A percentile compares a stretch with the other conserved stretches of the same genome.
These are phyloP conservation scores for Stichodactyla helianthus DNA, from an alignment of 64 coral and sea anemone species.

Conservation along the genomic window DNA sequence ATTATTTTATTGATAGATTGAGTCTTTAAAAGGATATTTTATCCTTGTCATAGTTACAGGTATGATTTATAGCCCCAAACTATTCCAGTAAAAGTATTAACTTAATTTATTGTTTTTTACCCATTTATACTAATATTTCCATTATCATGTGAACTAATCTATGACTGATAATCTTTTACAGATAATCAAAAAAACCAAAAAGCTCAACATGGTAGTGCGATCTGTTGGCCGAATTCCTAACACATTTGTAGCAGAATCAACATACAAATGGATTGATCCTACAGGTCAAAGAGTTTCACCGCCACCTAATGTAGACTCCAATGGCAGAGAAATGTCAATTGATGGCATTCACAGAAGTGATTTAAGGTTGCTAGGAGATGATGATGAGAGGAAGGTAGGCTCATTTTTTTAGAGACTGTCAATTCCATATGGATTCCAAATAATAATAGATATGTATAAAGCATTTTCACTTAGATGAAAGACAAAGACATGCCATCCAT, in stretches of 20 bases:
- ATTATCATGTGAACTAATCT: background rate
- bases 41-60: background rate
- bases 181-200: conserved; percentile 70
- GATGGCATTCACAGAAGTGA: conserved; percentile 92
- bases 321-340: conserved; percentile 40
- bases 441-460: background rate
- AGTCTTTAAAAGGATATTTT: background rate
- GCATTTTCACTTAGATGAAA: too few species aligned
- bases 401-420: background rate
- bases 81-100: background rate
- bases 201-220: conserved; percentile 78
- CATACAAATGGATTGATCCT: conserved; percentile 88
- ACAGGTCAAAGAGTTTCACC: conserved; percentile 59
- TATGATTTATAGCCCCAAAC: background rate
- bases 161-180: conserved; percentile 18
- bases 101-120: background rate
- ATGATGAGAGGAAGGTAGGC: conserved; percentile 97
- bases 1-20: conserved; percentile 11
- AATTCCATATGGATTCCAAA: too few species aligned
- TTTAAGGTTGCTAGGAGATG: conserved; percentile 88
- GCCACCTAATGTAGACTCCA: conserved; percentile 71
- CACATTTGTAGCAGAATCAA: conserved; percentile 79
- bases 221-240: conserved; percentile 86
- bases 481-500: too few species aligned
- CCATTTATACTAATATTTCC: background rate